Percentiles rank a stretch among this genome's conserved stretches.
Evolutionary conservation across 2,797 vertebrate genomes (phyloP).

Genomic region (Onychomys leucogaster): DNA sequence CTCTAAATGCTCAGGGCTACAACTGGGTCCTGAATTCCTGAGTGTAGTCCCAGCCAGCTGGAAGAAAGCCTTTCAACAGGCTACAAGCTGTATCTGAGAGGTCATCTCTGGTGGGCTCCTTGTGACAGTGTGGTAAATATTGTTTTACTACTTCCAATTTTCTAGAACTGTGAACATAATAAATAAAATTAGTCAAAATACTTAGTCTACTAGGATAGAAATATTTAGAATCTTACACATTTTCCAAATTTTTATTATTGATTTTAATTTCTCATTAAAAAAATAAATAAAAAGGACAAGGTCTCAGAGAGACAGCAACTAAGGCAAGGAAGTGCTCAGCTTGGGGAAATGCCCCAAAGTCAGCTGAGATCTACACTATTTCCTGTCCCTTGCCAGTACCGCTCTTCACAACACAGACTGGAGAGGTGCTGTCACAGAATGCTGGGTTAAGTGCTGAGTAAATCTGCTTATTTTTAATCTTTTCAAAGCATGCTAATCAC

Average conservation of each 20-base stretch:
- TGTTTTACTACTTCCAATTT: background rate
- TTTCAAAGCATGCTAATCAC: background rate
- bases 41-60: background rate
- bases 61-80: background rate
- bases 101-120: background rate
- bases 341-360: background rate
- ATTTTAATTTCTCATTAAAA: constrained; percentile 10
- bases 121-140: background rate
- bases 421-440: background rate
- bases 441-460: background rate
- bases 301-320: background rate
- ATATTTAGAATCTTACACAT: background rate
- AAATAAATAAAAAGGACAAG: background rate
- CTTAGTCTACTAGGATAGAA: background rate
- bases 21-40: background rate
- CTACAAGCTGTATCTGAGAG: background rate
- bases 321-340: background rate
- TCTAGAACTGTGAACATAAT: background rate
- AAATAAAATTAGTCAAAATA: constrained; percentile 11
- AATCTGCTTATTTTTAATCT: background rate
- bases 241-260: background rate
- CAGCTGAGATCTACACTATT: rapidly evolving
- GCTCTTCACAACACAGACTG: background rate
- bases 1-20: background rate
- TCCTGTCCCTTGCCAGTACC: background rate